Conservation (phyloP, 2,888 invertebrate genomes). For the Catocala fraxini region DNA sequence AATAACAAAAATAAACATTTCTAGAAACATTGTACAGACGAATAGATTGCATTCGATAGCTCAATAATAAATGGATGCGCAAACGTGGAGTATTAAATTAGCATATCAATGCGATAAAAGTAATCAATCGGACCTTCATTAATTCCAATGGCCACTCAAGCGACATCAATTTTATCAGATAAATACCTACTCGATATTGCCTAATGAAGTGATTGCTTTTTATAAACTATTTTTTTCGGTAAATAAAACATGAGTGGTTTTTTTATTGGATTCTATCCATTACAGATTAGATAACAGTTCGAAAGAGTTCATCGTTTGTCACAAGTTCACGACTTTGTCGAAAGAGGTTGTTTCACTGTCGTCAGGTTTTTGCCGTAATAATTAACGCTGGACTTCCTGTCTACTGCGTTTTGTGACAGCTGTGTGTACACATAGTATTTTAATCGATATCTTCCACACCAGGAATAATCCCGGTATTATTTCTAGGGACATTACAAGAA, state of each 20-base stretch:
- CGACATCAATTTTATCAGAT: conserved; percentile 45
- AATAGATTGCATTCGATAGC: conserved; percentile 9
- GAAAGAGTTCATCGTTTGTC: no score
- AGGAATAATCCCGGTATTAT: no score
- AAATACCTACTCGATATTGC: conserved; percentile 31
- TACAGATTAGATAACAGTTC: no score
- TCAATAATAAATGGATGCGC: conserved; percentile 16
- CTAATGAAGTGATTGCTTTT: conserved; percentile 28
- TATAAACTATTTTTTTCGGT: conserved; percentile 5
- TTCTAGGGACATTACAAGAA: no score
- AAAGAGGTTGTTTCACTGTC: no score
- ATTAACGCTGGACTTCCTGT: no score
- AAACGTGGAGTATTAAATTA: conserved; percentile 31
- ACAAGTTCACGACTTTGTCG: no score
- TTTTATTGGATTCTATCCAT: not conserved
- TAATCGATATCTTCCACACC: no score
- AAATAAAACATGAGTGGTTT: not conserved
- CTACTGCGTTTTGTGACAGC: no score
- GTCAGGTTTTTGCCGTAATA: no score
- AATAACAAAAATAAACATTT: not conserved
- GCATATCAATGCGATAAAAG: conserved; percentile 51
- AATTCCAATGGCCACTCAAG: conserved; percentile 45
- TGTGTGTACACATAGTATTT: no score
- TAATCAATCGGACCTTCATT: conserved; percentile 54
- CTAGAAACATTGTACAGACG: not conserved